These are phyloP conservation scores for Eurois occulta DNA, from an alignment of 2,888 invertebrate genomes.

Conservation along the genomic window DNA sequence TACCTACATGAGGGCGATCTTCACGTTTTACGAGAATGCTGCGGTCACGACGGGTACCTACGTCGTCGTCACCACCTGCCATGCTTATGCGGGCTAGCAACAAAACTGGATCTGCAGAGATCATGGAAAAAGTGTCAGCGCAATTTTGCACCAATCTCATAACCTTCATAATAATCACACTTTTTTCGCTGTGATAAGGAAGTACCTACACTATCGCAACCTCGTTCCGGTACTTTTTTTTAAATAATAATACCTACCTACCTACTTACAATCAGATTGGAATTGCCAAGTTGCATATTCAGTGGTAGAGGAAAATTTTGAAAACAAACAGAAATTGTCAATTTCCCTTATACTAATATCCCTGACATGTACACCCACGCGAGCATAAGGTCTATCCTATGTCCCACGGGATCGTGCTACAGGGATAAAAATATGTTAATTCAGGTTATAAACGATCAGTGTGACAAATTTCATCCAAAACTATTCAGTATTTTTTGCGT, in stretches of 20 bases:
- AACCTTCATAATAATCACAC: slow-evolving; percentile 39
- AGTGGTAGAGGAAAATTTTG: not conserved
- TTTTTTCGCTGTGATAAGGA: slow-evolving; percentile 30
- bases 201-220: slow-evolving; percentile 42
- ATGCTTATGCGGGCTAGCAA: slow-evolving; percentile 36
- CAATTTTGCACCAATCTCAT: slow-evolving; percentile 24
- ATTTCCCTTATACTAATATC: too few relatives aligned
- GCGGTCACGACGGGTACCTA: slow-evolving; percentile 29
- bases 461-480: too few relatives aligned
- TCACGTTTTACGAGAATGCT: slow-evolving; percentile 18
- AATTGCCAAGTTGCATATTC: slow-evolving; percentile 17
- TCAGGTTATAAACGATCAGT: too few relatives aligned
- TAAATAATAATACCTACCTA: slow-evolving; percentile 17
- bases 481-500: too few relatives aligned
- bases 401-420: not conserved
- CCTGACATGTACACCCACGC: too few relatives aligned
- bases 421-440: not conserved
- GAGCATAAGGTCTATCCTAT: too few relatives aligned
- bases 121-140: slow-evolving; percentile 5
- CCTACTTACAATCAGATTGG: slow-evolving; percentile 28
- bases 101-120: not conserved
- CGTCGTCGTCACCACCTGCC: slow-evolving; percentile 4
- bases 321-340: not conserved
- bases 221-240: slow-evolving; percentile 39
- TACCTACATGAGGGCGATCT: not conserved